Conservation (phyloP, 2,797 vertebrate genomes). For the Anas bahamensis region DNA sequence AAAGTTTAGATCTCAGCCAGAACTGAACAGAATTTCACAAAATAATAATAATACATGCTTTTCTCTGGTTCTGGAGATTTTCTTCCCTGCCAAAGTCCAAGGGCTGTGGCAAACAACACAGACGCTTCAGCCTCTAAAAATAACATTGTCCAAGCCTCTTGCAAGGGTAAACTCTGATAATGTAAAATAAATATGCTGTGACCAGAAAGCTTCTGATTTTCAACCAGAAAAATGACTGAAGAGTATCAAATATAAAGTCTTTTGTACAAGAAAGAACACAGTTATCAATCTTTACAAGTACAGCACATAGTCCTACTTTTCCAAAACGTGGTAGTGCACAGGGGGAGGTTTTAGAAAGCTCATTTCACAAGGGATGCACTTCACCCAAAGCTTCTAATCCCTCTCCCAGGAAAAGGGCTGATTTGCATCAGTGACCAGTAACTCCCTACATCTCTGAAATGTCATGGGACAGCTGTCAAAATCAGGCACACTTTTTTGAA, state of each 20-base stretch:
- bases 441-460: not conserved
- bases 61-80: not conserved
- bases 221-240: not conserved
- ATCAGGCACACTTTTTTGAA: not conserved
- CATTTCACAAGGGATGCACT: not conserved
- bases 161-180: not conserved
- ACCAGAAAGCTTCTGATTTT: not conserved
- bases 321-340: not conserved
- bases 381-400: not conserved
- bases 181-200: not conserved
- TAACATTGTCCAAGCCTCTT: not conserved
- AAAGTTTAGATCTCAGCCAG: not conserved
- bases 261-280: not conserved
- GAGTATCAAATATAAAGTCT: not conserved
- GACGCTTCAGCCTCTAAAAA: not conserved
- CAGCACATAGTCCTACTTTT: not conserved
- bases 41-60: not conserved
- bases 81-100: not conserved
- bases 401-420: not conserved
- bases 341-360: not conserved
- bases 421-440: not conserved
- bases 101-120: not conserved
- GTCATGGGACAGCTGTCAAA: not conserved
- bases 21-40: not conserved
- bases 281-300: not conserved